Base-by-base conservation (phyloP, 2,113 vertebrate genomes). In the Beaufortia kweichowensis region DNA sequence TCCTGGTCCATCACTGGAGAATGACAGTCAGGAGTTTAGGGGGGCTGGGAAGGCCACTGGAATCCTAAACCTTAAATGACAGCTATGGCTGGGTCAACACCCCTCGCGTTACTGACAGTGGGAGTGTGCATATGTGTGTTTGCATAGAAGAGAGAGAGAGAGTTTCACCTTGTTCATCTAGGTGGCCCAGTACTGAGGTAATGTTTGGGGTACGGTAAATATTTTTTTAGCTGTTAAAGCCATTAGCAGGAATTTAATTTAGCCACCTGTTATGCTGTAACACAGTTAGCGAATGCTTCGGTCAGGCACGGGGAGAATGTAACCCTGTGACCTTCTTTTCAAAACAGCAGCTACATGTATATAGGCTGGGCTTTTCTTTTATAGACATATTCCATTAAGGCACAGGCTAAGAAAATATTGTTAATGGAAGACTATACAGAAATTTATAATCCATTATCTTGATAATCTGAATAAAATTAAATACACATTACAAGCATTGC, bases 71-170 rank as follows among this genome's bases (percentile, higher is more conserved):
- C 48, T 79, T 89, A 92, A 95, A 85, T 93, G 90, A 88, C 80
- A 63, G 82, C 5, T 14, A 83, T 77, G 83, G 89, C 87, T 92
- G 90, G 83, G 92, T 92, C 91, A 94, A 90, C 88, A 92, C 77
- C 69, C 79, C 41, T 79, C 76, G 85, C 83, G 84, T 85, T 88
- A 83, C 87, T 83, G 19, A 76, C 79, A 84, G 86, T 76, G 82
- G 82, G 83, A 86, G 64, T 64, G 43, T 61, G 78, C 55, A 70
- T 62, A 23, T 72, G 60, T 64, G 24, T 46, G 57, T 48, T 60
- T 41, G 41, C 15, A 24, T 43, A 28, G 14, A 29, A 28, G 26
- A 33, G 46, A 67, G 24, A 69, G 67, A n/a, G n/a, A 59, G 68
- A 11, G 53, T 71, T 26, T 50, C 33, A 33, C 61, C 65, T 53